Base-by-base conservation (phyloP, 2,113 vertebrate genomes). In the Steatornis caripensis region DNA sequence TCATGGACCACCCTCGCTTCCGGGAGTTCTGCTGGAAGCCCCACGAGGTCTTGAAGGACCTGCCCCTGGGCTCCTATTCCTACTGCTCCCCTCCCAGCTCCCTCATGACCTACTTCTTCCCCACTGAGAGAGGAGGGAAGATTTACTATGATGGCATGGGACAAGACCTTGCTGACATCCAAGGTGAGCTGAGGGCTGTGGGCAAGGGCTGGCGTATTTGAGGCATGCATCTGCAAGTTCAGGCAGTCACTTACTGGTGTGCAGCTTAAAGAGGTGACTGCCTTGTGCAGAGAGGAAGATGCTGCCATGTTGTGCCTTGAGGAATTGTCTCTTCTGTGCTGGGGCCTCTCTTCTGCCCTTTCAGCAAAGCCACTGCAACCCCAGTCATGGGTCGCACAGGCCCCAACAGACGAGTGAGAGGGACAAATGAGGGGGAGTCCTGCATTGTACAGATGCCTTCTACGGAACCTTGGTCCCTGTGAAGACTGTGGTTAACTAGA, bases 71-170 rank as follows among this genome's bases (percentile, higher is more conserved):
- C 9, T 99, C 99, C 12, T 99, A 99, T 58, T 99, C 99, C 91
- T 99, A 99, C 97, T 99, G 98, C 76, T 98, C 98, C 22, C 99
- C 93, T 72, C 99, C 91, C 95, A 99, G 99, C 95, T 99, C 99
- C 4, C 98, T 99, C 77, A 98, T 99, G 96, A 99, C 99, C 15
- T 99, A 99, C 92, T 99, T 99, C 93, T 99, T 99, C 96, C 99
- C 99, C 93, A 99, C 99, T 0, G 99, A 99, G 96, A 98, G 98
- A 81, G 99, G 98, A 7, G 99, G 99, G 53, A 99, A 99, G 96
- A 99, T 99, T 87, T 99, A 99, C 97, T 99, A 99, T 0, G 99
- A 99, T 4, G 99, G 99, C 95, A 99, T 99, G 98, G 99, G 99
- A 30, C 99, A 99, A 60, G 99, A 99, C 87, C 97, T 99, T 61